A percentile compares a stretch with the other conserved stretches of the same genome.
phyloP scores from a whole-genome alignment of 2,888 invertebrate species.

The Ferdinandea cuprea region DNA sequence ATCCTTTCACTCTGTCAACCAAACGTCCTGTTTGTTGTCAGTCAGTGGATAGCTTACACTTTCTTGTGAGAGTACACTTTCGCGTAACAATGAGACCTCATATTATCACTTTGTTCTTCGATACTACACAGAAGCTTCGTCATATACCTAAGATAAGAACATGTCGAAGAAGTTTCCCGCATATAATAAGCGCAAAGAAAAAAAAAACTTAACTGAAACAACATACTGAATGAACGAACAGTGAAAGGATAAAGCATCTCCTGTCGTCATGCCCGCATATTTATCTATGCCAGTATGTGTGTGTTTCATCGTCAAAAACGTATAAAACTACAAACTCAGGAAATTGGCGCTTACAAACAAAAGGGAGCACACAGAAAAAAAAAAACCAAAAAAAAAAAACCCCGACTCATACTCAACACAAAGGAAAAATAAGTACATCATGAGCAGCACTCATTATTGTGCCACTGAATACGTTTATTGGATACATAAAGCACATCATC shows the following conservation, averaged over 20 bases:
- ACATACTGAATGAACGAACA: conserved; percentile 30
- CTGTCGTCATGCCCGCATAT: conserved; percentile 27
- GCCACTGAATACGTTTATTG: conserved; percentile 68
- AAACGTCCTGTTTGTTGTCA: conserved; percentile 54
- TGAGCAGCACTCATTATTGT: conserved; percentile 63
- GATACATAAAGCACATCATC: conserved; percentile 67
- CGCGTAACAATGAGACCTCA: conserved; percentile 61
- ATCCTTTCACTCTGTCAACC: conserved; percentile 47
- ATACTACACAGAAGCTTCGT: conserved; percentile 33
- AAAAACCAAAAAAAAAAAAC: conserved; percentile 1
- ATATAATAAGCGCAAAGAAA: conserved; percentile 24
- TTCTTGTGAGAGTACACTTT: conserved; percentile 48
- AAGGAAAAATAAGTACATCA: conserved; percentile 53
- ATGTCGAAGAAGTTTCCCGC: conserved; percentile 60
- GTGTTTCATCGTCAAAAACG: conserved; percentile 54
- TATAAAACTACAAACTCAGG: conserved; percentile 72
- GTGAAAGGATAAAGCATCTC: conserved; percentile 49
- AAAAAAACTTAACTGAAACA: conserved; percentile 19
- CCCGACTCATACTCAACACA: conserved; percentile 9
- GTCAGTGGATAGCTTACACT: conserved; percentile 35
- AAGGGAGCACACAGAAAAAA: conserved; percentile 1
- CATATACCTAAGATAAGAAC: conserved; percentile 33
- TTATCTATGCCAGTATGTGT: conserved; percentile 22
- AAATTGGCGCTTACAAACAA: conserved; percentile 46
- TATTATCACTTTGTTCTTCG: conserved; percentile 67